Conservation (phyloP, 2,797 vertebrate genomes). For the Pangasius larnaudii region DNA sequence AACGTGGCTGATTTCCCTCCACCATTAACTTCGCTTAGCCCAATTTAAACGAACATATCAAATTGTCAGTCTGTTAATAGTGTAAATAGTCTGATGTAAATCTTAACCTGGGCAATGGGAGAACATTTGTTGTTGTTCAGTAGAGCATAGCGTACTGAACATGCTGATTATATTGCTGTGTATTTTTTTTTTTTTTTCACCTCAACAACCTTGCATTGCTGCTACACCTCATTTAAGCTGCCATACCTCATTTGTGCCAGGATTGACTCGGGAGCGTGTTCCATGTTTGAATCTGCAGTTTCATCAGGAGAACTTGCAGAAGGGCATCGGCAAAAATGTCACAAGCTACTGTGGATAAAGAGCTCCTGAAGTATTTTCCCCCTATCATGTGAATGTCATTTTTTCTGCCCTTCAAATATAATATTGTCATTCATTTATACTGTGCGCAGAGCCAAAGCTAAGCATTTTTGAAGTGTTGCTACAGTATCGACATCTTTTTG, state of each 20-base stretch:
- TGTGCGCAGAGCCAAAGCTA: conserved; percentile 31
- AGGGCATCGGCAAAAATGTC: conserved; percentile 33
- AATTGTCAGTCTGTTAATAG: conserved; percentile 48
- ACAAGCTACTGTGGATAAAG: conserved; percentile 33
- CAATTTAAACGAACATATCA: conserved; percentile 46
- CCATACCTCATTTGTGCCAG: conserved; percentile 73
- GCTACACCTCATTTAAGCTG: conserved; percentile 73
- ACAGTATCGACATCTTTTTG: conserved; percentile 25
- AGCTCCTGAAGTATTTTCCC: conserved; percentile 17
- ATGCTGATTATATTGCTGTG: conserved; percentile 54
- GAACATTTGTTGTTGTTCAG: conserved; percentile 48
- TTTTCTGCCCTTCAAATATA: not conserved
- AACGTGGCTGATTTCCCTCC: conserved; percentile 51
- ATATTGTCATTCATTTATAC: conserved; percentile 3
- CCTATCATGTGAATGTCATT: conserved; percentile 15
- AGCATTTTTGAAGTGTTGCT: conserved; percentile 12
- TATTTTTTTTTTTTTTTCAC: conserved; percentile 30
- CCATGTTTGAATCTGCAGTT: conserved; percentile 16
- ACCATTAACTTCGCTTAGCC: conserved; percentile 28
- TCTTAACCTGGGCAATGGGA: conserved; percentile 38
- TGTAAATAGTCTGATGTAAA: conserved; percentile 58
- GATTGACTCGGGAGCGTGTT: conserved; percentile 32
- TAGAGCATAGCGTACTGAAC: conserved; percentile 54
- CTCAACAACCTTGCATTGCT: conserved; percentile 70
- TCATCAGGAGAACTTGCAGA: conserved; percentile 5